Evolutionary conservation across 2,888 invertebrate species (phyloP), one percentile per base, ranked within the genome.

Genomic region (Flabesymbios commensalis): DNA sequence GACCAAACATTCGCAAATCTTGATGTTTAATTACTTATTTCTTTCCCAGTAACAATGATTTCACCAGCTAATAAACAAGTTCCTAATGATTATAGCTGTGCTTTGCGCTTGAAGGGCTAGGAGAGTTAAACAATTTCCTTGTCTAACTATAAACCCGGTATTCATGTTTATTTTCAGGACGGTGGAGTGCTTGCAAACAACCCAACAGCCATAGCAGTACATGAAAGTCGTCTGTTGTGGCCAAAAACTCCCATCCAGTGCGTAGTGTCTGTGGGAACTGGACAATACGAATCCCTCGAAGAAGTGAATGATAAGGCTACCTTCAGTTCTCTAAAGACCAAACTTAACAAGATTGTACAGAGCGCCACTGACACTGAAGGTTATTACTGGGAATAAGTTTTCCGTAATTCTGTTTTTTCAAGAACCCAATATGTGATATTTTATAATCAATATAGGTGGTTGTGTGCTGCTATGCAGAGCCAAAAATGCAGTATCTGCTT

Each of bases 101-200:
- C n/a, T n/a, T n/a, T n/a, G n/a, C n/a, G n/a, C n/a, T n/a, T n/a
- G n/a, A n/a, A n/a, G n/a, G n/a, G n/a, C n/a, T n/a, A n/a, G n/a
- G n/a, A n/a, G n/a, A n/a, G n/a, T n/a, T n/a, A n/a, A n/a, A n/a
- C n/a, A n/a, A n/a, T n/a, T n/a, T n/a, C n/a, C n/a, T n/a, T n/a
- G n/a, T n/a, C n/a, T n/a, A n/a, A n/a, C n/a, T n/a, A n/a, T n/a
- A n/a, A n/a, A n/a, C n/a, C n/a, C n/a, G n/a, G n/a, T 22, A 24
- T 45, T 45, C n/a, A 29, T 28, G 3, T 47, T 3, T 53, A 24
- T 42, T 39, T 14, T 14, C 74, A 88, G 88, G 92, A 92, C 83
- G 90, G 91, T 67, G 93, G 94, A 31, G 88, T 93, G 72, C 84
- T 93, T 80, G 89, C 90, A 14, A 94, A 94, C 84, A 95, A 94